phyloP scores from a whole-genome alignment of 2,113 vertebrate species.

The Paralichthys olivaceus region DNA sequence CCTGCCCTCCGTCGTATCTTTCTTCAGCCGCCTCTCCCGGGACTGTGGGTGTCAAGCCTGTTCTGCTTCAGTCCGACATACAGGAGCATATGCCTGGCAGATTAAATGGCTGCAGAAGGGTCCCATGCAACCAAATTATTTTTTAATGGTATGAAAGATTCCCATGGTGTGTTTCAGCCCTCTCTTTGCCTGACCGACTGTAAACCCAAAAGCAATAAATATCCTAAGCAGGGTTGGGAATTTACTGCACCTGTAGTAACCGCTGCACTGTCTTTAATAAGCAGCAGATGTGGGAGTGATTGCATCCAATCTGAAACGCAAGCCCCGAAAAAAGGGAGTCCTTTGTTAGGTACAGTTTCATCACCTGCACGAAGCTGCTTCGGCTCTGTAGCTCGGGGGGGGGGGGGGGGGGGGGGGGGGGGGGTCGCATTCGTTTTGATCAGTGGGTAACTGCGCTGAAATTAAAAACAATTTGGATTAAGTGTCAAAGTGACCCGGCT shows the following conservation, averaged over 20 bases:
- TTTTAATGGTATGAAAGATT: constrained; percentile 75
- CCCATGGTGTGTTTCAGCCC: constrained; percentile 53
- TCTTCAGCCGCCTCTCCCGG: background rate
- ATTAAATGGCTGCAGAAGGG: constrained; percentile 59
- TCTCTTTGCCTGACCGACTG: constrained; percentile 60
- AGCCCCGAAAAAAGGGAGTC: constrained; percentile 44
- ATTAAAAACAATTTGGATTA: constrained; percentile 71
- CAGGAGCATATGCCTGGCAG: constrained; percentile 54
- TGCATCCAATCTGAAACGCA: constrained; percentile 35
- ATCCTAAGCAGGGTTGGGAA: constrained; percentile 75
- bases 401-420: constrained; percentile 13
- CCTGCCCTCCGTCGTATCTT: background rate
- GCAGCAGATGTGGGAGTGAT: constrained; percentile 78
- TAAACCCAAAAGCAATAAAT: constrained; percentile 82
- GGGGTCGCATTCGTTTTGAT: constrained; percentile 52
- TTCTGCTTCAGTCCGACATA: constrained; percentile 11
- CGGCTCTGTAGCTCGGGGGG: background rate
- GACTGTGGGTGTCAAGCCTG: constrained; percentile 19
- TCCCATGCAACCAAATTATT: constrained; percentile 69
- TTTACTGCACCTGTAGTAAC: constrained; percentile 85
- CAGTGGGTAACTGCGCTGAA: constrained; percentile 44
- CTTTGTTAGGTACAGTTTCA: constrained; percentile 73
- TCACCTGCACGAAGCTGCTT: constrained; percentile 54
- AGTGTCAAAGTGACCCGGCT: constrained; percentile 46
- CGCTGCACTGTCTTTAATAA: constrained; percentile 73